These are phyloP conservation scores for Pampusana beccarii DNA, from an alignment of 2,113 vertebrate genomes.

Conservation along the genomic window DNA sequence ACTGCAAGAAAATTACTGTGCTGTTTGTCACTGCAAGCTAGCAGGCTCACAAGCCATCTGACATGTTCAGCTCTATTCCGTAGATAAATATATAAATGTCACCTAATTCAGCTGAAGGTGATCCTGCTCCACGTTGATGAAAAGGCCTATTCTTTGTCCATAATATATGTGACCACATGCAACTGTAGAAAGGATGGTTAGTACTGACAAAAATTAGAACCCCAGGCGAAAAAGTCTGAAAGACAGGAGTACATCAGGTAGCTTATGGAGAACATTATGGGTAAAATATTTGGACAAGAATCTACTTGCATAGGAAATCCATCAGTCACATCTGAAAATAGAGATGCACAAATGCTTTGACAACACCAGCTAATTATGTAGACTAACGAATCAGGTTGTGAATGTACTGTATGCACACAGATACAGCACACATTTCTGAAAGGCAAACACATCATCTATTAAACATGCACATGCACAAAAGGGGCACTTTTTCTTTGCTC, in stretches of 20 bases:
- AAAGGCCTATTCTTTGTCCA: background rate
- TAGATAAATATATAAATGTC: rapidly evolving
- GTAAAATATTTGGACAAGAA: constrained; percentile 32
- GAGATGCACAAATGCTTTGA: background rate
- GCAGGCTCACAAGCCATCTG: background rate
- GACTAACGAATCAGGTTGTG: background rate
- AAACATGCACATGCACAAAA: background rate
- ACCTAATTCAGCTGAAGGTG: background rate
- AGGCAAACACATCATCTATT: background rate
- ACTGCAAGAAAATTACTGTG: background rate
- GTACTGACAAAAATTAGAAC: background rate
- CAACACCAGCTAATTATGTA: background rate
- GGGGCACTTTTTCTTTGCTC: background rate
- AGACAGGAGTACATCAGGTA: background rate
- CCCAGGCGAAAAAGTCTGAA: background rate
- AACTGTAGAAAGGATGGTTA: background rate
- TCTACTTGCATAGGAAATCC: constrained; percentile 25
- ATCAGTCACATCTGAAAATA: background rate
- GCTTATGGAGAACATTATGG: background rate
- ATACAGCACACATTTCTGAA: background rate
- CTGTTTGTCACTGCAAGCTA: background rate
- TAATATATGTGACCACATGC: background rate
- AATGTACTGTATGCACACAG: background rate
- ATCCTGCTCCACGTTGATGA: background rate
- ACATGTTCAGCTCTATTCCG: background rate